phyloP scores from a whole-genome alignment of 2,113 vertebrate species.

The Chloebia gouldiae region DNA sequence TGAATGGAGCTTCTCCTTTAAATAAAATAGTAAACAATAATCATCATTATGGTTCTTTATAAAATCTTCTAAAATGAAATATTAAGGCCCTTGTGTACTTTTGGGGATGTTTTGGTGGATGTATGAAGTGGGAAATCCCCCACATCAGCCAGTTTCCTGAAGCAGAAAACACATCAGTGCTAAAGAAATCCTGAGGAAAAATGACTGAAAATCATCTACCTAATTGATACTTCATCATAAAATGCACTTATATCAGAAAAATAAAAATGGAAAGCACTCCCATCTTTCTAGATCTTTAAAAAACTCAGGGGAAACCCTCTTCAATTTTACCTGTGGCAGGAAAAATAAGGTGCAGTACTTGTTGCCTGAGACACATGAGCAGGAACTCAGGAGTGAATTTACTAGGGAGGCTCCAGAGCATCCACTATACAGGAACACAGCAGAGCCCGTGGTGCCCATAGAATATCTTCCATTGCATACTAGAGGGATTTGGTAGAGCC shows the following conservation, averaged over 20 bases:
- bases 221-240: not conserved
- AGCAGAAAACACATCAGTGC: not conserved
- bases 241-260: not conserved
- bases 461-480: not conserved
- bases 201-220: not conserved
- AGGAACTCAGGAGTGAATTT: not conserved
- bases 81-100: not conserved
- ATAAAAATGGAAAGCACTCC: not conserved
- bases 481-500: not conserved
- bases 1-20: not conserved
- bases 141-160: no score
- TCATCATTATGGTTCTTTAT: not conserved
- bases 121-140: not conserved
- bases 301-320: not conserved
- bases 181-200: not conserved
- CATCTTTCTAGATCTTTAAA: not conserved
- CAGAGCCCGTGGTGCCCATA: not conserved
- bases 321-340: not conserved
- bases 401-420: not conserved
- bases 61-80: not conserved
- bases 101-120: not conserved
- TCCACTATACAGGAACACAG: accelerated
- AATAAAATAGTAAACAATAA: not conserved
- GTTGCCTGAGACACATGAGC: not conserved
- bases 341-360: not conserved